phyloP scores from a whole-genome alignment of 2,113 vertebrate species.

The Petromus typicus region DNA sequence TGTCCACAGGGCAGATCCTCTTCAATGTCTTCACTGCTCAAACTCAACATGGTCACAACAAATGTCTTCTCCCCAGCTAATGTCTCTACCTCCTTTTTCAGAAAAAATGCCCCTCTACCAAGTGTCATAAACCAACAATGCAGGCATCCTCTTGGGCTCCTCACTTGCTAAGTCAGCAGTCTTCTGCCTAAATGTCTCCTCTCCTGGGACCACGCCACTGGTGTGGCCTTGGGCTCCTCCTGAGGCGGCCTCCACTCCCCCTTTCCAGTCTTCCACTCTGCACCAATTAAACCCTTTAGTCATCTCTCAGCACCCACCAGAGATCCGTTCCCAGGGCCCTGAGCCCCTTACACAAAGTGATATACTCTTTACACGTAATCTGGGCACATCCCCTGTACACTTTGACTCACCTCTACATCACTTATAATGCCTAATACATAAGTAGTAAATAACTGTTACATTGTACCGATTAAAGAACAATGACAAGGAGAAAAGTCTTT shows the following conservation, averaged over 20 bases:
- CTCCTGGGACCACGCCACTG: no score
- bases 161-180: background rate
- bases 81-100: background rate
- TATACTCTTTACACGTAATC: background rate
- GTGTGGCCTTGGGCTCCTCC: fast-evolving
- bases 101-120: background rate
- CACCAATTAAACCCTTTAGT: background rate
- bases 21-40: no score
- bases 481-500: background rate
- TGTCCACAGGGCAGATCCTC: no score
- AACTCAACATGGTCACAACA: background rate
- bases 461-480: background rate
- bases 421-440: background rate
- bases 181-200: background rate
- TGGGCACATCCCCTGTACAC: background rate
- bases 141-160: background rate
- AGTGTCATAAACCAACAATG: background rate
- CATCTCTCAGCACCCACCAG: background rate
- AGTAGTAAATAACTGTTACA: background rate
- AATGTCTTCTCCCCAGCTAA: background rate
- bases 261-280: background rate
- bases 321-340: background rate
- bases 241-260: background rate
- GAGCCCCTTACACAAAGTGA: background rate
- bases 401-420: background rate